Percentiles rank a stretch among this genome's conserved stretches.
Conservation (phyloP, 2,113 vertebrate species). For the Otus sunia region DNA sequence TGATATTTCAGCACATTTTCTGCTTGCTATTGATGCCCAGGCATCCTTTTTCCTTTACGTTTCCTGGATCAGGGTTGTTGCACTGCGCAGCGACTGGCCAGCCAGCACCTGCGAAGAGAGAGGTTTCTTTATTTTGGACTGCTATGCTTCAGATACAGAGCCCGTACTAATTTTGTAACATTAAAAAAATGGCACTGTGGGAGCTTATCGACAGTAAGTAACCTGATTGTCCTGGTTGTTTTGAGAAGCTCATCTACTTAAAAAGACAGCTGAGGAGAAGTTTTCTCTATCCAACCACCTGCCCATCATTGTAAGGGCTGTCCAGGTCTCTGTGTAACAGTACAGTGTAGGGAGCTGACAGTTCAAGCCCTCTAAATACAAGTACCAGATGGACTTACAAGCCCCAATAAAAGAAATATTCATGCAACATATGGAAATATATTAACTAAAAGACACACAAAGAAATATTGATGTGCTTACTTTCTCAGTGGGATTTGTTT, state of each 20-base stretch:
- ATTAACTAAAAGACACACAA: slow-evolving; percentile 29
- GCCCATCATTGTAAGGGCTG: neutral
- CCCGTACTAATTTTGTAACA: neutral
- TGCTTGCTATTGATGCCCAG: neutral
- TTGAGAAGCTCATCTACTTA: neutral
- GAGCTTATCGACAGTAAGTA: neutral
- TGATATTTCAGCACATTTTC: neutral
- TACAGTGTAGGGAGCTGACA: neutral
- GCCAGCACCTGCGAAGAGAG: neutral
- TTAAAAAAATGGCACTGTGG: neutral
- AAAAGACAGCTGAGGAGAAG: neutral
- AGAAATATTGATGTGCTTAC: slow-evolving; percentile 8
- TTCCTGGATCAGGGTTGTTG: neutral
- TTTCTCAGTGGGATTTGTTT: slow-evolving; percentile 34
- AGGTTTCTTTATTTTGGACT: neutral
- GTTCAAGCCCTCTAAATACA: neutral
- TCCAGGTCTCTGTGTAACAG: neutral
- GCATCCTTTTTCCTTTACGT: neutral
- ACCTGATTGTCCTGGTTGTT: neutral
- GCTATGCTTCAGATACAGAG: neutral
- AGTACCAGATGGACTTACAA: slow-evolving; percentile 31
- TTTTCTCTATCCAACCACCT: neutral
- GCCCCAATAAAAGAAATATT: slow-evolving; percentile 39
- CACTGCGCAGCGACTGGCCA: neutral
- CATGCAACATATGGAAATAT: slow-evolving; percentile 44